These are phyloP conservation scores for Cosmorhoe ocellata DNA, from an alignment of 2,888 invertebrate genomes.

Conservation along the genomic window DNA sequence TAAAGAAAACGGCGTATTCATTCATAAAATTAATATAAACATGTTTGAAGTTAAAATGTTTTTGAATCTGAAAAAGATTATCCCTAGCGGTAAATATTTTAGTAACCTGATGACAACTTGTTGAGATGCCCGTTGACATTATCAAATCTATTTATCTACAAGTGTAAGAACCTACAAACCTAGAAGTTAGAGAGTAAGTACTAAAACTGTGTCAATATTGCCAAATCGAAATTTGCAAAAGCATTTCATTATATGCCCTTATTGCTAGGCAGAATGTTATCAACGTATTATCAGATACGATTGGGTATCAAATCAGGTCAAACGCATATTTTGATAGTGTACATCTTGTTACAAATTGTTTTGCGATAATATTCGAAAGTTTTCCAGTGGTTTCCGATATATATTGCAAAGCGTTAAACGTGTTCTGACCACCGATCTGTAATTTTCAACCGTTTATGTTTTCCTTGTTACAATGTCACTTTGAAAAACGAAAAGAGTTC, in stretches of 20 bases:
- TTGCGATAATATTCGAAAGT: constrained; percentile 29
- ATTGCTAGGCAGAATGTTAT: constrained; percentile 34
- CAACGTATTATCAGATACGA: constrained; percentile 51
- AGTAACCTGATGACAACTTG: no score
- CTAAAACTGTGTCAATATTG: constrained; percentile 54
- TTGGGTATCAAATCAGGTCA: constrained; percentile 66
- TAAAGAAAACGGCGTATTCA: neutral
- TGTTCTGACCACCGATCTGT: no score
- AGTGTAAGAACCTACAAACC: constrained; percentile 37
- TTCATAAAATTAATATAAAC: no score
- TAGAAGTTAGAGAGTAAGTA: constrained; percentile 48
- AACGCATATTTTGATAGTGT: constrained; percentile 59
- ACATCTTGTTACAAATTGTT: constrained; percentile 43
- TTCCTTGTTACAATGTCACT: constrained; percentile 34
- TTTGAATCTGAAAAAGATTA: no score
- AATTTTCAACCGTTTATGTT: neutral
- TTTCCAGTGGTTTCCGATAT: neutral
- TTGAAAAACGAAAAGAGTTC: neutral
- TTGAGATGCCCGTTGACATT: no score
- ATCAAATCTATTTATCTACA: constrained; percentile 14
- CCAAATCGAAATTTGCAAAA: constrained; percentile 34
- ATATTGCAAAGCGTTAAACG: neutral
- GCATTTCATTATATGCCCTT: constrained; percentile 38
- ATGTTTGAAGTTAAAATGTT: no score
- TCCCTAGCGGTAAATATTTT: no score